Percentiles rank a stretch among this genome's conserved stretches.
These are phyloP conservation scores for Colletes latitarsis DNA, from an alignment of 1,140 invertebrate species.

Conservation along the genomic window DNA sequence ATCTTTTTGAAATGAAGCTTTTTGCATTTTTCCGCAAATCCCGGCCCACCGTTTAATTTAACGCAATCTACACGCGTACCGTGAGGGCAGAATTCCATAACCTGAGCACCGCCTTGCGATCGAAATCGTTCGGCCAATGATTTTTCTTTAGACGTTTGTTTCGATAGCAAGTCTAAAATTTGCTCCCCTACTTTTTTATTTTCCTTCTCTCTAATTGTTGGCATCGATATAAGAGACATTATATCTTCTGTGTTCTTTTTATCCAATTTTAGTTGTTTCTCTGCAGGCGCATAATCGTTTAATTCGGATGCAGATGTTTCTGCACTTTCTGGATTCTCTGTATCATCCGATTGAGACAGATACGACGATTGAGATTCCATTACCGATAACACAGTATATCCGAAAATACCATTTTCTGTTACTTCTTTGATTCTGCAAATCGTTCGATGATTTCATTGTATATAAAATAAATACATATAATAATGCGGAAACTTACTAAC, in stretches of 20 bases:
- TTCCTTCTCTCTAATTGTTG: conserved; percentile 96
- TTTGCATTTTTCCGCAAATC: conserved; percentile 86
- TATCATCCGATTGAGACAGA: conserved; percentile 67
- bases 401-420: conserved; percentile 78
- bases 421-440: conserved; percentile 76
- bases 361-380: conserved; percentile 72
- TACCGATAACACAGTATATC: conserved; percentile 77
- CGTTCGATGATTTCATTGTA: conserved; percentile 18
- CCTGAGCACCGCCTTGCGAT: conserved; percentile 96
- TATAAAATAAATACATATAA: background rate
- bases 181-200: conserved; percentile 98
- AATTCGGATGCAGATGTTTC: conserved; percentile 70
- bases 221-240: conserved; percentile 93
- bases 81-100: conserved; percentile 98
- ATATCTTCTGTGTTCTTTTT: conserved; percentile 77
- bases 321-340: conserved; percentile 66
- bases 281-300: conserved; percentile 68
- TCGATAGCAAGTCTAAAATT: conserved; percentile 95
- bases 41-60: conserved; percentile 82
- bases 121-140: conserved; percentile 96
- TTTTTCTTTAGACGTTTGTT: conserved; percentile 97
- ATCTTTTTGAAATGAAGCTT: conserved; percentile 99
- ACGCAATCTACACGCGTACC: conserved; percentile 95
- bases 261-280: conserved; percentile 74
- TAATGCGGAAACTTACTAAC: conserved; percentile 66